Evolutionary conservation across 2,113 vertebrate species (phyloP), one percentile per base, ranked within the genome.

Genomic region (Castor canadensis): DNA sequence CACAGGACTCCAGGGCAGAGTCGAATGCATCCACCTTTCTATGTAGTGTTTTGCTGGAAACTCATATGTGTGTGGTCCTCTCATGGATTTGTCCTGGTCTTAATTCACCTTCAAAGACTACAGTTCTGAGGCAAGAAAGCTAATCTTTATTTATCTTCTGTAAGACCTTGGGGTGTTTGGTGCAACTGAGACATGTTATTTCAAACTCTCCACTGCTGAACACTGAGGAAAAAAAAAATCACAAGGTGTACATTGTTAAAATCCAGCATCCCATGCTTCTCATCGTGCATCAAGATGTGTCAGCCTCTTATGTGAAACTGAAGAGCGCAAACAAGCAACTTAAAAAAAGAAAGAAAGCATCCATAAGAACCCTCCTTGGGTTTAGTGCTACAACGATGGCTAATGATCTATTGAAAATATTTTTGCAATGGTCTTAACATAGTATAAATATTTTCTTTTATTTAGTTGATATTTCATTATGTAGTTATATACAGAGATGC

Each of bases 281-380:
- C 91, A 77, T 92, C 98, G 98, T 98, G 98, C 98, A 89, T 3
- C 88, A 73, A 47, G 95, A 97, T 97, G 95, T 91, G 85, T 91
- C 97, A 97, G 72, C 92, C 97, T 98, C 92, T 95, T 97, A 86
- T 76, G 92, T 94, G 95, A 92, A 95, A 96, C 22, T 92, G 82
- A 97, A 97, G 92, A 96, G 72, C 96, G 97, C 62, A 98, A 97
- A 97, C 86, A 98, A 98, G 96, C 95, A 94, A 84, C 26, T 92
- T 93, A 43, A 87, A 20, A 35, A 58, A 97, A 43, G 5, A 26
- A n/a, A 75, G 22, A 93, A 73, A 75, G 62, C 95, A 96, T 96
- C 91, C 84, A 1, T 96, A 95, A 94, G 77, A 89, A 94, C 60
- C 86, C 94, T 95, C 35, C 72, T 81, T 45, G 60, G 85, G 82